phyloP scores from a whole-genome alignment of 2,888 invertebrate species.

The Dryobotodes eremita region DNA sequence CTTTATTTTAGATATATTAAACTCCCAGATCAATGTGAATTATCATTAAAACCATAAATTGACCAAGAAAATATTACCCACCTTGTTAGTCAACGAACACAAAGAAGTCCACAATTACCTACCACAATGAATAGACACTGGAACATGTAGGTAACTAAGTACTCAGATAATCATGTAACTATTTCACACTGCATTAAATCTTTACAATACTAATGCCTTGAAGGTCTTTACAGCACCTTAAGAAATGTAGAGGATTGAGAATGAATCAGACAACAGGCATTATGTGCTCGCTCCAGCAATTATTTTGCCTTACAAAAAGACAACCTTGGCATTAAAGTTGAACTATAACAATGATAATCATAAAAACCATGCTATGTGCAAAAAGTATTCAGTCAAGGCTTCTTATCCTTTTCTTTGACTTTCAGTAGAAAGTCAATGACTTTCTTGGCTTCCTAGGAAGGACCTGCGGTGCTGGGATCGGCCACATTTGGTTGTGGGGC shows the following conservation, averaged over 20 bases:
- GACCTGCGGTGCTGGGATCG: neutral
- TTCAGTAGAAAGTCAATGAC: conserved; percentile 12
- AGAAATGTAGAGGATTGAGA: conserved; percentile 29
- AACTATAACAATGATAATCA: conserved; percentile 56
- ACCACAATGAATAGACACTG: conserved; percentile 11
- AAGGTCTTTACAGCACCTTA: conserved; percentile 34
- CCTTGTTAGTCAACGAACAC: conserved; percentile 1
- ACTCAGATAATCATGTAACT: conserved; percentile 45
- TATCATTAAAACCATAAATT: neutral
- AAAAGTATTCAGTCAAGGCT: conserved; percentile 39
- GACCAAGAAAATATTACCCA: neutral
- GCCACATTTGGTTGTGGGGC: neutral
- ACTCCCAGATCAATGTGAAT: neutral
- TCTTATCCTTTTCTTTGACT: conserved; percentile 17
- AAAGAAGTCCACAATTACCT: conserved; percentile 16
- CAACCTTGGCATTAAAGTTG: conserved; percentile 60
- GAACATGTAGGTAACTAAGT: conserved; percentile 15
- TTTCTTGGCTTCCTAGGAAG: neutral
- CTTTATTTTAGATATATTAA: neutral
- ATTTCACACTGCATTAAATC: conserved; percentile 46
- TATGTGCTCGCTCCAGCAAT: conserved; percentile 45
- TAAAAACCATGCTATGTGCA: conserved; percentile 36
- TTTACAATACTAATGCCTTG: conserved; percentile 38
- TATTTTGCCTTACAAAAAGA: conserved; percentile 46
- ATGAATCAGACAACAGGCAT: conserved; percentile 60